Base-by-base conservation (phyloP, 1,140 invertebrate species). In the Ceratina japonica region DNA sequence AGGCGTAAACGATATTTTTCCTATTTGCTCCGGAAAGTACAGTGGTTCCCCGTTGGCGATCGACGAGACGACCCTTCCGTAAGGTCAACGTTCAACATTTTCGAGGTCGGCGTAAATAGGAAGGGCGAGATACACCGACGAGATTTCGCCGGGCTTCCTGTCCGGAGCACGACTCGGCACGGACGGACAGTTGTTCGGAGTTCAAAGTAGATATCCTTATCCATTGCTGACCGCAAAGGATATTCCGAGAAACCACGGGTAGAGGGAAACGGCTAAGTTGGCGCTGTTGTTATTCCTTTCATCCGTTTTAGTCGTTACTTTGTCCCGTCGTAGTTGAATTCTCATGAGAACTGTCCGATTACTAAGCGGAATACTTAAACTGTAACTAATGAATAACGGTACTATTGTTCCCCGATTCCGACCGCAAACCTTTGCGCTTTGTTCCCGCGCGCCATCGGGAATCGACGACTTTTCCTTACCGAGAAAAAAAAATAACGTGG, bases 1-100 rank as follows among this genome's bases (percentile, higher is more conserved):
- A 84, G 84, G 81, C 84, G 84, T 86, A 61, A 73, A 81, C 81
- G 81, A 86, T 86, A 79, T 82, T 82, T 63, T 75, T 82, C 81
- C 83, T 82, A 76, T 85, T 76, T 49, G 59, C 78, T 73, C 66
- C 44, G 56, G 78, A 66, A 58, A 73, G 52, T 52, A 62, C 44
- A 74, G 76, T 68, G 71, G 51, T 81, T 75, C 56, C 71, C 75
- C 61, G 51, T 73, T 8, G 16, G 37, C 3, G 62, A 80, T 59
- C 59, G 22, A 51, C 13, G 0, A 18, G 15, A n/a, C 52, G 52
- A 56, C 79, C 75, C 78, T 79, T 84, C 58, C 58, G 37, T 62
- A 51, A 81, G 79, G 74, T 84, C 44, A 81, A 78, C 52, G 18
- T 61, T 3, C 49, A 7, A 61, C 27, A 69, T 80, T 71, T 82